phyloP scores from a whole-genome alignment of 1,140 invertebrate genomes.

The Rhyzopertha dominica region DNA sequence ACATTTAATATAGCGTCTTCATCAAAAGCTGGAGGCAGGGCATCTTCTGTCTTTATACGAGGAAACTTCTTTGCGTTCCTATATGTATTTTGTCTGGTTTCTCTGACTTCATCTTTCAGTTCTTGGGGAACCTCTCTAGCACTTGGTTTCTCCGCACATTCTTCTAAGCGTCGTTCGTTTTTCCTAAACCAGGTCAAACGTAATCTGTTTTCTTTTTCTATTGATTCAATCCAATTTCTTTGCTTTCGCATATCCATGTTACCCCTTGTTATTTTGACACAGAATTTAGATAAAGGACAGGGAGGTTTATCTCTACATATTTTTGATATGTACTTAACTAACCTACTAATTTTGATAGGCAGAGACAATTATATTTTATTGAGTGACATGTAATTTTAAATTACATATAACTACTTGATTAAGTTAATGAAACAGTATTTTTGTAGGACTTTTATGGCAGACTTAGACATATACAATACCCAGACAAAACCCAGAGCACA shows the following conservation, averaged over 20 bases:
- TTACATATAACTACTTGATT: background rate
- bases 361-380: background rate
- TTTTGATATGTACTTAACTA: background rate
- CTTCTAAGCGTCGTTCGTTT: slow-evolving; percentile 31
- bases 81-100: too few relatives aligned
- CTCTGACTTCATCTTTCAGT: slow-evolving; percentile 27
- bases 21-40: slow-evolving; percentile 1
- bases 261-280: slow-evolving; percentile 7
- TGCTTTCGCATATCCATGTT: slow-evolving; percentile 9
- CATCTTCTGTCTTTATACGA: slow-evolving; percentile 19
- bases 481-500: slow-evolving; percentile 5
- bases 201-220: slow-evolving; percentile 31
- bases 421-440: background rate
- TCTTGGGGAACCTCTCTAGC: slow-evolving; percentile 28
- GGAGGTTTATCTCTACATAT: background rate
- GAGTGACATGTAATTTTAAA: slow-evolving; percentile 4
- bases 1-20: slow-evolving; percentile 15
- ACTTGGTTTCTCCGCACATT: slow-evolving; percentile 25
- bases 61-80: slow-evolving; percentile 15
- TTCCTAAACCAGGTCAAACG: slow-evolving; percentile 34
- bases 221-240: slow-evolving; percentile 21
- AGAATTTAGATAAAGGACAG: slow-evolving; percentile 3
- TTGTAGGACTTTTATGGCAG: slow-evolving; percentile 20
- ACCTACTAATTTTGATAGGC: slow-evolving; percentile 3
- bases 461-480: slow-evolving; percentile 9